Evolutionary conservation across 1,140 invertebrate genomes (phyloP), one percentile per base, ranked within the genome.

Genomic region (Trichoplusia ni): DNA sequence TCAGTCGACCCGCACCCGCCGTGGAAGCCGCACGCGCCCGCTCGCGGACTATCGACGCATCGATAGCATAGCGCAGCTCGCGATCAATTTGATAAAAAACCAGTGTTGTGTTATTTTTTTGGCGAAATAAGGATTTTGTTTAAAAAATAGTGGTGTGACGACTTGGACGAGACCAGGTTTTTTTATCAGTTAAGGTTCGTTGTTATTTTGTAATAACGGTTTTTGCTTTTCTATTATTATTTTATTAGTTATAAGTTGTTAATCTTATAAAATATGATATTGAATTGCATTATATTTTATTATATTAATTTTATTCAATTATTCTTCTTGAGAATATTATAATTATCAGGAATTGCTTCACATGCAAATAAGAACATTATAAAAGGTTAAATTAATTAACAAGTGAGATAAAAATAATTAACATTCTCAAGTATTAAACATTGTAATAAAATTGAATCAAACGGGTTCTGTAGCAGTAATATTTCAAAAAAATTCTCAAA

Each of bases 21-120:
- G 54, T 58, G 54, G 54, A 58, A 27, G 14, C 19, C 37, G 40
- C 49, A 70, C 62, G 66, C 64, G 73, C 51, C 54, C 33, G 51
- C 56, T 60, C 62, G 58, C 37, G 29, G 29, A 19, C 62, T 61
- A 72, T 70, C 70, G 67, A 73, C 23, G 23, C 18, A 64, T 62
- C 70, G 70, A 71, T 64, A 73, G 59, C 42, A 58, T 29, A 35
- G 64, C 60, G 64, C 25, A 66, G 68, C 64, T 18, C 49, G 64
- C 64, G 68, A 71, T 60, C 62, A 63, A 59, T 63, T 68, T 65
- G 67, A 72, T 47, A 69, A 72, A 67, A 62, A 67, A 61, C 38
- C 27, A 53, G 66, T 68, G 64, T 69, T 59, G 63, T 74, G 64
- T 64, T 71, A 29, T 70, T 62, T 64, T 67, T 59, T 56, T 63